Percentiles rank a stretch among this genome's conserved stretches.
Conservation (phyloP, 2,888 invertebrate species). For the Melinaea menophilus region DNA sequence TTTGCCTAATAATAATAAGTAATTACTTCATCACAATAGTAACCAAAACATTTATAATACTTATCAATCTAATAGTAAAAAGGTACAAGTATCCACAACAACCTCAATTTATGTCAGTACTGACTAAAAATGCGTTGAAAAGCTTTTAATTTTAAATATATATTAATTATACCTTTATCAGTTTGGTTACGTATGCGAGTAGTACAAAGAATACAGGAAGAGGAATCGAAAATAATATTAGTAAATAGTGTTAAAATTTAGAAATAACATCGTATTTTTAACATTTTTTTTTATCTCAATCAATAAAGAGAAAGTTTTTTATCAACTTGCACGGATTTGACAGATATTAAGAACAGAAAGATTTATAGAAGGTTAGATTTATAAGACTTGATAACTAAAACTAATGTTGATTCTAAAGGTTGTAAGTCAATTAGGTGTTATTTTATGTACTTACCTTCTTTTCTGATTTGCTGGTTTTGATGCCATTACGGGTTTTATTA, state of each 20-base stretch:
- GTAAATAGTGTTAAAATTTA: neutral
- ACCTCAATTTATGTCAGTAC: too few species aligned
- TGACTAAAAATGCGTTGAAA: too few species aligned
- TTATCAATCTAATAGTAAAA: too few species aligned
- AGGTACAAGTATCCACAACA: too few species aligned
- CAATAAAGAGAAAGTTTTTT: slow-evolving; percentile 35
- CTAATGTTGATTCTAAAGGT: neutral
- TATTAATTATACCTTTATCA: slow-evolving; percentile 10
- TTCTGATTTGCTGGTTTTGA: slow-evolving; percentile 81
- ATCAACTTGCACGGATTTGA: slow-evolving; percentile 22
- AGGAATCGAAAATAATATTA: neutral
- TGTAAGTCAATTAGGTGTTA: neutral
- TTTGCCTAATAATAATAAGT: too few species aligned
- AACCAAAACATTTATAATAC: too few species aligned
- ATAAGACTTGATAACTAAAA: slow-evolving; percentile 1
- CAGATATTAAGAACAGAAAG: slow-evolving; percentile 28
- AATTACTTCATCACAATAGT: too few species aligned
- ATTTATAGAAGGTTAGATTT: slow-evolving; percentile 21
- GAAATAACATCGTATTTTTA: neutral
- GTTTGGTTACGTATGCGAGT: slow-evolving; percentile 14
- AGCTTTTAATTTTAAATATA: neutral
- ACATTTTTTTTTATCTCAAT: slow-evolving; percentile 14
- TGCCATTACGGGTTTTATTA: slow-evolving; percentile 68
- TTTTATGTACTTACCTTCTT: slow-evolving; percentile 77
- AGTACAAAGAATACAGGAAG: slow-evolving; percentile 9